Evolutionary conservation across 2,113 vertebrate species (phyloP).

Genomic region (Galemys pyrenaicus): DNA sequence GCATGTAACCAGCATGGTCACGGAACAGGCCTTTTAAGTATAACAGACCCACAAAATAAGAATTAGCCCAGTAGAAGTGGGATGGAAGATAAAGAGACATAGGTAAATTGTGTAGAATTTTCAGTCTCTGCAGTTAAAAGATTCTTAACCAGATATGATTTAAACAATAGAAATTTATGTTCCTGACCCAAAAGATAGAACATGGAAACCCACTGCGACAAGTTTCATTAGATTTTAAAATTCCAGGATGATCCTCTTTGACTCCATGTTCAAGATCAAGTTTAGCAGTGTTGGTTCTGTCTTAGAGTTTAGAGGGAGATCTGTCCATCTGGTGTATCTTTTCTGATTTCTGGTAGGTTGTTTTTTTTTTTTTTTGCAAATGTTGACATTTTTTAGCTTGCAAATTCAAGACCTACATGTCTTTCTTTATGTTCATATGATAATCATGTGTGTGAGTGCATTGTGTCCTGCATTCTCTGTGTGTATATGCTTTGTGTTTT

Average conservation of each 20-base stretch:
- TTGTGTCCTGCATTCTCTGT: no score
- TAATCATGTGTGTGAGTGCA: background rate
- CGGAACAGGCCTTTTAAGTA: no score
- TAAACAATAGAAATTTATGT: background rate
- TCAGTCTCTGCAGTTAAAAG: background rate
- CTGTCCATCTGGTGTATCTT: background rate
- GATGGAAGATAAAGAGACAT: background rate
- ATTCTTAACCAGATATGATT: background rate
- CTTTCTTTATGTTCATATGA: background rate
- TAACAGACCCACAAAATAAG: no score
- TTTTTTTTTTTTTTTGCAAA: background rate
- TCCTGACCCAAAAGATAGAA: background rate
- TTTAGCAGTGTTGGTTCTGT: background rate
- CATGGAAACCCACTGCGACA: no score
- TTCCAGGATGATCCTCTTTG: no score
- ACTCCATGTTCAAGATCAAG: background rate
- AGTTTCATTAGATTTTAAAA: no score
- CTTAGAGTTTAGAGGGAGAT: background rate
- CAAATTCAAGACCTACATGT: fast-evolving
- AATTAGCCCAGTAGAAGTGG: background rate
- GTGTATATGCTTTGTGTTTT: background rate
- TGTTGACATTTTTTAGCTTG: background rate
- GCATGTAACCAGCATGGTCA: no score
- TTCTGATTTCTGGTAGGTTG: background rate
- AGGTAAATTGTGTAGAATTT: background rate